Evolutionary conservation across 1,140 invertebrate genomes (phyloP).

Genomic region (Diorhabda sublineata): DNA sequence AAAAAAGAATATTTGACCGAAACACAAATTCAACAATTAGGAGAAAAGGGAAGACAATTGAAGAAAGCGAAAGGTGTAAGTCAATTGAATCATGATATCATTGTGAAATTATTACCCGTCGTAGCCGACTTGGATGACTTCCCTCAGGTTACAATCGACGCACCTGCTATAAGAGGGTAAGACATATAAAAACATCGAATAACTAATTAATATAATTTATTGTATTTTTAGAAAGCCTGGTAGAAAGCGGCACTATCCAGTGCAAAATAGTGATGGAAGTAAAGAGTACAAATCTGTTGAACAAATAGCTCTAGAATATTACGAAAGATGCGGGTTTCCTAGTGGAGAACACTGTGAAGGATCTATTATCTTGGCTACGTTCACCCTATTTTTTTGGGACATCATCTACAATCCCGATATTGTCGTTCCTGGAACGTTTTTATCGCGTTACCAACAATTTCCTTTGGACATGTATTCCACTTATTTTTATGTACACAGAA

Average conservation of each 20-base stretch:
- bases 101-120: conserved; percentile 7
- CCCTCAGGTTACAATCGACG: conserved; percentile 13
- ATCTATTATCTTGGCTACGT: conserved; percentile 25
- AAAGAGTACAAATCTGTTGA: conserved; percentile 30
- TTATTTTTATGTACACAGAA: conserved; percentile 39
- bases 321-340: conserved; percentile 29
- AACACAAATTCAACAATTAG: conserved; percentile 19
- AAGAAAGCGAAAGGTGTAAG: conserved; percentile 21
- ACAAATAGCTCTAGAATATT: conserved; percentile 32
- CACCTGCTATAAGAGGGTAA: conserved; percentile 19
- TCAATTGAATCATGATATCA: conserved; percentile 17
- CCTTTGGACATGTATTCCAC: conserved; percentile 37
- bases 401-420: conserved; percentile 35
- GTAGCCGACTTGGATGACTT: conserved; percentile 13
- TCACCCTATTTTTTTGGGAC: conserved; percentile 41
- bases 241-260: conserved; percentile 26
- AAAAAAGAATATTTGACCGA: conserved; percentile 21
- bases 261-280: conserved; percentile 21
- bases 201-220: conserved; percentile 5
- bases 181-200: conserved; percentile 5
- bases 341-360: conserved; percentile 39
- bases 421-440: conserved; percentile 31
- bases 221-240: conserved; percentile 24
- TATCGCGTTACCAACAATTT: conserved; percentile 32
- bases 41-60: conserved; percentile 20